Evolutionary conservation across 2,888 invertebrate species (phyloP).

Genomic region (Bellardia pandia): DNA sequence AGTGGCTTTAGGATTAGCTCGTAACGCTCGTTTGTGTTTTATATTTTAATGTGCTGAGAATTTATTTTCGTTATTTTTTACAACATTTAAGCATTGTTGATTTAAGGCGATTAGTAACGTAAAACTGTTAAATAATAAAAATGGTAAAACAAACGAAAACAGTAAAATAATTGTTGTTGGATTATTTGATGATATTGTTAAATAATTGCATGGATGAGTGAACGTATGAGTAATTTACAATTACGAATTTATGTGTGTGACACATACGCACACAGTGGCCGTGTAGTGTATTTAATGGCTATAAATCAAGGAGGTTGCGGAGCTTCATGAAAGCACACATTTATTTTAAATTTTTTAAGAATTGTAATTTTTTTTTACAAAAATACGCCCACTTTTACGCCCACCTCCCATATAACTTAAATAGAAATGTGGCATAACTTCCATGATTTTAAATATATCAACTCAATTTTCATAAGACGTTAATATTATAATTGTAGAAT

Average conservation of each 20-base stretch:
- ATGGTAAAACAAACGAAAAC: background rate
- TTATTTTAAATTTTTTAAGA: too few species aligned
- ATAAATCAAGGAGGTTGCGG: too few species aligned
- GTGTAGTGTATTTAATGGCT: too few species aligned
- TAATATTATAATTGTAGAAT: too few species aligned
- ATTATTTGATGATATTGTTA: constrained; percentile 11
- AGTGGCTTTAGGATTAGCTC: constrained; percentile 62
- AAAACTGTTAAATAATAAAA: constrained; percentile 47
- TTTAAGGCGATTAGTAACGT: constrained; percentile 46
- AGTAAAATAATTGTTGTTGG: constrained; percentile 3
- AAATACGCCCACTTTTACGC: too few species aligned
- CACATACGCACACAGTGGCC: background rate
- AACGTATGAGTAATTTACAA: background rate
- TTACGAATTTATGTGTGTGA: background rate
- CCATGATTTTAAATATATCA: too few species aligned
- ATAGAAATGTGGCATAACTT: too few species aligned
- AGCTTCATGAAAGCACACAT: too few species aligned
- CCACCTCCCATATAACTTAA: too few species aligned
- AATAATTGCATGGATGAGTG: background rate
- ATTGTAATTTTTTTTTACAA: too few species aligned
- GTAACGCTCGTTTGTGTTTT: constrained; percentile 49
- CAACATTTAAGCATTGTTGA: constrained; percentile 30
- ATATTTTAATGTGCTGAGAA: constrained; percentile 33
- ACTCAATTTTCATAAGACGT: too few species aligned
- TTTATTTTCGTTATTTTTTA: constrained; percentile 19